Base-by-base conservation (phyloP, 2,888 invertebrate genomes). In the Noctua janthe region DNA sequence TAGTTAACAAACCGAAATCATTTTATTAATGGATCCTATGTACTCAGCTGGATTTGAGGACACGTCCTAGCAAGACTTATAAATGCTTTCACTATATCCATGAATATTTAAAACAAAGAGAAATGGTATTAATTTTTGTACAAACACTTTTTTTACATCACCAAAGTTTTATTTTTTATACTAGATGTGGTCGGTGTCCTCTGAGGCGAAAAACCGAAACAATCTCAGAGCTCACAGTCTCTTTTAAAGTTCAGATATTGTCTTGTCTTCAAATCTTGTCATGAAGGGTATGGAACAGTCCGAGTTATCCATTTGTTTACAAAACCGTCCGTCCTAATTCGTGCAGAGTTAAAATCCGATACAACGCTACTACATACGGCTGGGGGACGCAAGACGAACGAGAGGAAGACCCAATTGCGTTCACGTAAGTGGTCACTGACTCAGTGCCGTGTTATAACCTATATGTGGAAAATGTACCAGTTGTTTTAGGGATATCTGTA, bases 331-430 rank as follows among this genome's bases (percentile, higher is more conserved):
- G 81, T 82, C 74, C 84, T 84, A 91, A 91, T 91, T 88, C 86
- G 80, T 88, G 84, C 81, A 79, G 89, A 87, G 87, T 89, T 90
- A 91, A 85, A 90, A 88, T 83, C 82, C 86, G 87, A 89, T 91
- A 88, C 83, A 85, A 78, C 83, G 88, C 90, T 87, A 90, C 87
- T 90, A 91, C 87, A 89, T 86, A 83, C 85, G 87, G 83, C 86
- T 90, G 91, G 94, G 94, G 95, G 95, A 93, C 92, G 88, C 94
- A 94, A 95, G 94, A 94, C 91, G 90, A 81, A 79, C 87, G 90
- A 91, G 94, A 96, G 96, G 97, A 97, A 96, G 95, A 91, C 87
- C 92, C 96, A 96, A 97, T 97, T 96, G 96, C 90, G 89, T 83
- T 84, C 87, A 86, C 89, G 88, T 83, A 95, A 94, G 92, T 96